Percentiles rank a stretch among this genome's conserved stretches.
phyloP scores from a whole-genome alignment of 2,797 vertebrate genomes.

The Bovichtus variegatus region DNA sequence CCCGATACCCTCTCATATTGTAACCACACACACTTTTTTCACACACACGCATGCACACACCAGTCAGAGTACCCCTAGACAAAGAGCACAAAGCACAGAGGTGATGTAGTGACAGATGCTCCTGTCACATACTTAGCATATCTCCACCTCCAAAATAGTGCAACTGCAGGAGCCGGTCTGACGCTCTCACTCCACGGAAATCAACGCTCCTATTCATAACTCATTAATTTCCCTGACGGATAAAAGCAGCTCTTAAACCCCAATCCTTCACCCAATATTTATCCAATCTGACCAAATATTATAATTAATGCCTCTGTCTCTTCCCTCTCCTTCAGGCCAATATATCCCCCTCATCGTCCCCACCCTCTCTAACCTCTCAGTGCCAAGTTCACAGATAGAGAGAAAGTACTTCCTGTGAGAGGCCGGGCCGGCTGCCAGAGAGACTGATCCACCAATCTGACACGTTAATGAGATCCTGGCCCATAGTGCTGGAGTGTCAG shows the following conservation, averaged over 20 bases:
- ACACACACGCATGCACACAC: slow-evolving; percentile 34
- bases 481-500: slow-evolving; percentile 88
- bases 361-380: slow-evolving; percentile 69
- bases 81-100: slow-evolving; percentile 74
- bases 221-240: slow-evolving; percentile 39
- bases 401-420: slow-evolving; percentile 83
- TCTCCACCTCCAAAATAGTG: slow-evolving; percentile 69
- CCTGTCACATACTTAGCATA: slow-evolving; percentile 70
- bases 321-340: slow-evolving; percentile 59
- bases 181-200: slow-evolving; percentile 17
- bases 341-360: slow-evolving; percentile 47
- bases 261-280: slow-evolving; percentile 75
- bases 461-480: slow-evolving; percentile 95
- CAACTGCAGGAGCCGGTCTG: slow-evolving; percentile 46
- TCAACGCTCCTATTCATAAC: slow-evolving; percentile 28
- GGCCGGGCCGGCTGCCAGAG: slow-evolving; percentile 90
- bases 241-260: slow-evolving; percentile 62
- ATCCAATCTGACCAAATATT: slow-evolving; percentile 80
- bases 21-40: slow-evolving; percentile 29
- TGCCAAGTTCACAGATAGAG: slow-evolving; percentile 84
- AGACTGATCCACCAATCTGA: slow-evolving; percentile 91
- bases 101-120: slow-evolving; percentile 81
- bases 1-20: slow-evolving; percentile 38
- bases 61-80: slow-evolving; percentile 61
- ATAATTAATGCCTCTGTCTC: slow-evolving; percentile 72